Conservation (phyloP, 2,888 invertebrate genomes). For the Rhogogaster chlorosoma region DNA sequence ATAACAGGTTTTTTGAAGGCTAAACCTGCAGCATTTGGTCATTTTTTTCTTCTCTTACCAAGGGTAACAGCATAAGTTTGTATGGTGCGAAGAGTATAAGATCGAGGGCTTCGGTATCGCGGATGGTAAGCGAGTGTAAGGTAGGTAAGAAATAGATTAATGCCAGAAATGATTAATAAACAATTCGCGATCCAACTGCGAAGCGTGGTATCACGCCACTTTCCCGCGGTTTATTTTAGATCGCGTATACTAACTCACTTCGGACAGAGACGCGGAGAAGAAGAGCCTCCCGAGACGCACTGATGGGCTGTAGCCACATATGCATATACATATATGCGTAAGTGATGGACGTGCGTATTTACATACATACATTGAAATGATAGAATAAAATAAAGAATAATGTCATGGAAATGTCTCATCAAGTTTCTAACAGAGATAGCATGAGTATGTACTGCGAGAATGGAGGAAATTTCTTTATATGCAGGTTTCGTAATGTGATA, state of each 20-base stretch:
- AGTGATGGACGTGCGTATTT: neutral
- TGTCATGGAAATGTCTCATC: neutral
- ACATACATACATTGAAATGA: neutral
- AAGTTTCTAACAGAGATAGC: neutral
- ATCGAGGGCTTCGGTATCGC: neutral
- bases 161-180: slow-evolving; percentile 50
- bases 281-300: neutral
- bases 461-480: neutral
- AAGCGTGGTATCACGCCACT: slow-evolving; percentile 52
- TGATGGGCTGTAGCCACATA: neutral
- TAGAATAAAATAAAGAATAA: neutral
- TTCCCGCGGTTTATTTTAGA: slow-evolving; percentile 48
- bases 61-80: neutral
- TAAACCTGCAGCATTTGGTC: neutral
- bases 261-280: neutral
- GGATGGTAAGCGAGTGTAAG: neutral
- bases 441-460: neutral
- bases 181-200: slow-evolving; percentile 53
- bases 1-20: neutral
- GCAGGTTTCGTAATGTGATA: neutral
- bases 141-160: slow-evolving; percentile 43
- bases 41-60: neutral
- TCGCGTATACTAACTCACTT: neutral
- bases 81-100: neutral
- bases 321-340: neutral